Evolutionary conservation across 2,888 invertebrate genomes (phyloP), one percentile per base, ranked within the genome.

Genomic region (Strigamia maritima): DNA sequence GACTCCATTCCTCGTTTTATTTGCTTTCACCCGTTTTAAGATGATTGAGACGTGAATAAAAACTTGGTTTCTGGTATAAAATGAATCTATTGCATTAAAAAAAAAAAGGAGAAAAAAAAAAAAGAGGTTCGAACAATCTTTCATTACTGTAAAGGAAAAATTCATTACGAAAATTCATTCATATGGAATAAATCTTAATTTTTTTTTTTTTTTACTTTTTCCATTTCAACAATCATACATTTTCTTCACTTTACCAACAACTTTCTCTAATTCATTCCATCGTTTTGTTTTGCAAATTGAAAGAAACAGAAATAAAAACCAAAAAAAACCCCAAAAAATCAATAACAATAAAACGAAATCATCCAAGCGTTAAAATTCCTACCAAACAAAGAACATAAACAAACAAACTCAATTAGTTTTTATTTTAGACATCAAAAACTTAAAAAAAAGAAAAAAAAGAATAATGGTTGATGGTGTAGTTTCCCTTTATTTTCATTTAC

Each of bases 261-360:
- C 49, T 49, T 49, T 49, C n/a, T 49, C 49, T 49, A n/a, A 49
- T 49, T 49, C 49, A 49, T 49, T n/a, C 49, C 49, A 49, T 49
- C n/a, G n/a, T 49, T 49, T 49, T 49, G 16, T 49, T 49, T 49
- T 19, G 49, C 19, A 49, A n/a, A 49, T 44, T 44, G 16, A 44
- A 44, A 14, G 16, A 44, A 44, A 44, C 8, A 44, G 6, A 14
- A 44, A 14, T n/a, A n/a, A n/a, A n/a, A n/a, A n/a, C n/a, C n/a
- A n/a, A n/a, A n/a, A n/a, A n/a, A n/a, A n/a, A n/a, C n/a, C n/a
- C n/a, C n/a, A 49, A 49, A 19, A 49, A 49, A 49, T 40, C 40
- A 16, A 40, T 40, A 40, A 49, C 6, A 19, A 49, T 16, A 16
- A 49, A 49, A 49, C n/a, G 49, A n/a, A 49, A 3, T 2, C 19